These are phyloP conservation scores for Timema podura DNA, from an alignment of 2,888 invertebrate species.

Conservation along the genomic window DNA sequence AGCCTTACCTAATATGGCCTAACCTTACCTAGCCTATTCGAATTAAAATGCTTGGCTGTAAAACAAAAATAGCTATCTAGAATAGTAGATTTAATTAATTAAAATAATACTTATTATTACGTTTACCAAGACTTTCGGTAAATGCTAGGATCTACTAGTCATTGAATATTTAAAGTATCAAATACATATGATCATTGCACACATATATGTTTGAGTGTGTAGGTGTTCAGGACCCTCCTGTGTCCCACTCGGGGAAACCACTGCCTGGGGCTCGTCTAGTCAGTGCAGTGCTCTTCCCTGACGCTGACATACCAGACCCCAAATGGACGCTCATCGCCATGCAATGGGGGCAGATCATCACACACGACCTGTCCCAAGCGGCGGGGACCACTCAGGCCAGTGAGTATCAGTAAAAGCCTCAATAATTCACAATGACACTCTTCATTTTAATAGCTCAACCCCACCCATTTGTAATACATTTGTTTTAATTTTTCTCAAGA, in stretches of 20 bases:
- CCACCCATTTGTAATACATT: no score
- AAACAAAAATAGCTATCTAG: no score
- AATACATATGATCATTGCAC: no score
- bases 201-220: slow-evolving; percentile 31
- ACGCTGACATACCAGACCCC: slow-evolving; percentile 64
- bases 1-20: no score
- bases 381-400: slow-evolving; percentile 70
- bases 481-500: no score
- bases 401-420: slow-evolving; percentile 48
- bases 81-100: no score
- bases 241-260: slow-evolving; percentile 58
- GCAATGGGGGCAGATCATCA: slow-evolving; percentile 76
- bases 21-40: no score
- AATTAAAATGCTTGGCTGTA: no score
- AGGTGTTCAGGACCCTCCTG: slow-evolving; percentile 64
- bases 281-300: slow-evolving; percentile 67
- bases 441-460: background rate
- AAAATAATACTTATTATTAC: no score
- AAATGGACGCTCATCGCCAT: slow-evolving; percentile 70
- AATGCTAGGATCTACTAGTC: no score
- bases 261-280: slow-evolving; percentile 68
- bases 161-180: no score
- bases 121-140: no score
- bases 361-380: slow-evolving; percentile 74
- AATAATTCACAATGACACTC: slow-evolving; percentile 6